Base-by-base conservation (phyloP, 2,797 vertebrate genomes). In the Varecia variegata region DNA sequence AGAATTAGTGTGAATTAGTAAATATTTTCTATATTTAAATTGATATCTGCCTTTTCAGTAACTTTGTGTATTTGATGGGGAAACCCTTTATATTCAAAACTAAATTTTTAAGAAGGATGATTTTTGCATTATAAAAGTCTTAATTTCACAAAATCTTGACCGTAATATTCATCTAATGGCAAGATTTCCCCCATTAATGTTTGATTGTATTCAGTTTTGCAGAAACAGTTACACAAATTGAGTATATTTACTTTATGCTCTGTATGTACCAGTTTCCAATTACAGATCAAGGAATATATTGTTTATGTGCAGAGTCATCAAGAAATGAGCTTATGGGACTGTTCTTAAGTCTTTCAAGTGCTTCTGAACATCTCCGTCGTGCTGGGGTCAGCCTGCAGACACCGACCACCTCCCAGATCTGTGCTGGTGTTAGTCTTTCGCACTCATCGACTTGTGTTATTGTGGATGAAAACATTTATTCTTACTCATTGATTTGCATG, bases 81-180 rank as follows among this genome's bases (percentile, higher is more conserved):
- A 92, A 88, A 40, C 8, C 47, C 17, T 60, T 65, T 76, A 38
- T 56, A 50, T 92, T 85, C 50, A 92, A 88, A 71, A 10, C 65
- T 86, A 81, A 76, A 76, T 32, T 94, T 76, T 94, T 76, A 23
- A 67, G 88, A 94, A 54, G 67, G 20, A 43, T 60, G 6, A 70
- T 56, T 88, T 96, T 87, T 87, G 12, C 65, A 62, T 90, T 93
- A 67, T 85, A 84, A 94, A 87, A 84, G 85, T 94, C 60, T 60
- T 65, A 87, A 52, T 58, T 86, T 95, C 70, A 38, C 35, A 62
- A 79, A 93, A 38, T 67, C 25, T 87, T 71, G 12, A 40, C 47
- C 50, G 82, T 56, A 58, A 17, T 81, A 38, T 50, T 91, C 71
- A 70, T 47, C 58, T 70, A 88, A 95, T 25, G 84, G 52, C 38